These are phyloP conservation scores for Drosophila pachea DNA, from an alignment of 1,140 invertebrate genomes.

Conservation along the genomic window DNA sequence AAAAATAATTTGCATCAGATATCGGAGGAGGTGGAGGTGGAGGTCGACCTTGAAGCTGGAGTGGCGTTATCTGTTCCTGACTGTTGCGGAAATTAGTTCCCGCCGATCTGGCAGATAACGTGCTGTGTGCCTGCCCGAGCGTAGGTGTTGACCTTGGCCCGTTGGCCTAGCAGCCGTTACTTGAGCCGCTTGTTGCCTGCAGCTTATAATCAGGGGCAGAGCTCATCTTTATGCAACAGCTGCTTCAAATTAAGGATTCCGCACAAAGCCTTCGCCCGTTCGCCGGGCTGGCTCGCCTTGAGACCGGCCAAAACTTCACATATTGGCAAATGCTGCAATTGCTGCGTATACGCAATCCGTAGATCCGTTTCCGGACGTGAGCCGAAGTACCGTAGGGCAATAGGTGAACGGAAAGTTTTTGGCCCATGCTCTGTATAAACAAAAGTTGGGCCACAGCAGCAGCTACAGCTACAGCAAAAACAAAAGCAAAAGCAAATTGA, in stretches of 20 bases:
- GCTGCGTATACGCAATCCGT: constrained; percentile 18
- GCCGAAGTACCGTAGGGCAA: constrained; percentile 46
- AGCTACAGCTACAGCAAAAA: constrained; percentile 31
- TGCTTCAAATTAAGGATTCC: constrained; percentile 7
- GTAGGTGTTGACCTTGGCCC: background rate
- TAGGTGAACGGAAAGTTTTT: constrained; percentile 69
- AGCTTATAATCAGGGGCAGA: too few species aligned
- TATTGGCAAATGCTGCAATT: constrained; percentile 52
- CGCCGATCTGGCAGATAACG: background rate
- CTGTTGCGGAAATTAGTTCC: background rate
- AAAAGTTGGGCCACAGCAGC: constrained; percentile 50
- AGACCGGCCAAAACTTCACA: constrained; percentile 17
- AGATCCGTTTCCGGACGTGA: constrained; percentile 2
- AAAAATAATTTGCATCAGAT: background rate
- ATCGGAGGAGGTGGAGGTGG: background rate
- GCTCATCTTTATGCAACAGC: background rate
- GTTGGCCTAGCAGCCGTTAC: too few species aligned
- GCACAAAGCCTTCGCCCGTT: constrained; percentile 40
- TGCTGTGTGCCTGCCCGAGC: background rate
- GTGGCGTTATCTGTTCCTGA: background rate
- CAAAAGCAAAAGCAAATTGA: constrained; percentile 71
- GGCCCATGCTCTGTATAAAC: constrained; percentile 64
- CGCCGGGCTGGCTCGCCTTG: constrained; percentile 31
- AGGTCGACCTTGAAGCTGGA: background rate
- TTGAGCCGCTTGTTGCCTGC: too few species aligned